phyloP scores from a whole-genome alignment of 1,140 invertebrate genomes.

The Pseudomyrmex dendroicus region DNA sequence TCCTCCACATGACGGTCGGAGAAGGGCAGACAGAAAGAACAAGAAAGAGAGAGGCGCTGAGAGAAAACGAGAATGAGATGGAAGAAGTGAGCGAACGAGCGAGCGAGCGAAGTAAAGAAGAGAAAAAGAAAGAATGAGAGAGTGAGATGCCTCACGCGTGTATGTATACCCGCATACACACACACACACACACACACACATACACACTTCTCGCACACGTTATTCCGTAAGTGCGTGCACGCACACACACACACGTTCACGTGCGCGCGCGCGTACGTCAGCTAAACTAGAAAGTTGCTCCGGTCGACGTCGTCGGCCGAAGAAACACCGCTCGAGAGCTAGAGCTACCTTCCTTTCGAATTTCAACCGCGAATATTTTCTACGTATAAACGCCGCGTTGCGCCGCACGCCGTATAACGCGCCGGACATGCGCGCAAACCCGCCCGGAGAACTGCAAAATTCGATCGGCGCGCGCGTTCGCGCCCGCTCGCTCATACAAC shows the following conservation, averaged over 20 bases:
- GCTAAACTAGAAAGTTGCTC: slow-evolving; percentile 85
- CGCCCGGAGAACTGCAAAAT: slow-evolving; percentile 45
- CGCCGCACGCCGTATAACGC: not conserved
- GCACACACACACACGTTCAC: slow-evolving; percentile 53
- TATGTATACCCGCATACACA: slow-evolving; percentile 33
- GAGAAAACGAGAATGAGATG: slow-evolving; percentile 29
- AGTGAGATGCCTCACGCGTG: slow-evolving; percentile 3
- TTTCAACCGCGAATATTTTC: slow-evolving; percentile 78
- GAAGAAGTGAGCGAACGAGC: slow-evolving; percentile 24
- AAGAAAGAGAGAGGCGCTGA: slow-evolving; percentile 49
- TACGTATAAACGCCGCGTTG: slow-evolving; percentile 38
- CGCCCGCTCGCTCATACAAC: slow-evolving; percentile 30
- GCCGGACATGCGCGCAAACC: slow-evolving; percentile 31
- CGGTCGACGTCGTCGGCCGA: slow-evolving; percentile 75
- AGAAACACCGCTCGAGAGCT: slow-evolving; percentile 76
- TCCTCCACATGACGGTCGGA: slow-evolving; percentile 75
- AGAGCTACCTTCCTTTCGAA: slow-evolving; percentile 84
- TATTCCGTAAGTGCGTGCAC: not conserved
- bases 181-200: slow-evolving; percentile 6
- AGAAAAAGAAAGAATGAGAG: slow-evolving; percentile 60
- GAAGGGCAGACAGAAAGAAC: slow-evolving; percentile 52
- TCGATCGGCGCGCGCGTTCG: slow-evolving; percentile 57
- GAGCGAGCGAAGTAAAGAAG: slow-evolving; percentile 22
- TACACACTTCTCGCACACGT: no score
- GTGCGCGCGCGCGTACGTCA: slow-evolving; percentile 73